Conservation (phyloP, 2,888 invertebrate genomes). For the Calliopum simillimum region DNA sequence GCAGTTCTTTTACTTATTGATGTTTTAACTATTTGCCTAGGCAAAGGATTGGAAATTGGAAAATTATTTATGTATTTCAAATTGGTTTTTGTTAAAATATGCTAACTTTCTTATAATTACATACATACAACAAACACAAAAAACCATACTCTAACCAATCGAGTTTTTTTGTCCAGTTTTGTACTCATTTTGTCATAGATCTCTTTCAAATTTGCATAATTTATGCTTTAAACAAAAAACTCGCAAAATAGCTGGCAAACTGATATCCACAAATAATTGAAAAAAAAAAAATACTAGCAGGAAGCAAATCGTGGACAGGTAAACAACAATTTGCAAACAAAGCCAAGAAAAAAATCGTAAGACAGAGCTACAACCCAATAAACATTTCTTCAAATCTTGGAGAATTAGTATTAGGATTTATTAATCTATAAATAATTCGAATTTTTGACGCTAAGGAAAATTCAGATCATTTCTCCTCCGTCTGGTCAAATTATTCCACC, state of each 20-base stretch:
- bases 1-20: too few species aligned
- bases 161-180: conserved; percentile 31
- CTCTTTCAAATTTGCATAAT: conserved; percentile 2
- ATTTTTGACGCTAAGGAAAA: not conserved
- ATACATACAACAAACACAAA: not conserved
- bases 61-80: too few species aligned
- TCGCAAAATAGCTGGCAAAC: not conserved
- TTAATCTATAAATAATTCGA: too few species aligned
- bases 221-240: not conserved
- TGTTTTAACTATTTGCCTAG: too few species aligned
- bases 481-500: not conserved
- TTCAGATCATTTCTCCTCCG: not conserved
- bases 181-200: conserved; percentile 35
- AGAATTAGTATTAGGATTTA: too few species aligned
- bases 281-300: too few species aligned
- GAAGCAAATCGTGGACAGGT: too few species aligned
- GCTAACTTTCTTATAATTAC: not conserved
- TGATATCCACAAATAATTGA: too few species aligned
- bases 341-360: not conserved
- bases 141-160: conserved; percentile 21
- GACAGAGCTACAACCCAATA: conserved; percentile 19
- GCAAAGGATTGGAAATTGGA: too few species aligned
- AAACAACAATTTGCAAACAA: not conserved
- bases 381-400: conserved; percentile 40
- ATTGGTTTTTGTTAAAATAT: too few species aligned